Base-by-base conservation (phyloP, 2,888 invertebrate genomes). In the Dynastes tityus region DNA sequence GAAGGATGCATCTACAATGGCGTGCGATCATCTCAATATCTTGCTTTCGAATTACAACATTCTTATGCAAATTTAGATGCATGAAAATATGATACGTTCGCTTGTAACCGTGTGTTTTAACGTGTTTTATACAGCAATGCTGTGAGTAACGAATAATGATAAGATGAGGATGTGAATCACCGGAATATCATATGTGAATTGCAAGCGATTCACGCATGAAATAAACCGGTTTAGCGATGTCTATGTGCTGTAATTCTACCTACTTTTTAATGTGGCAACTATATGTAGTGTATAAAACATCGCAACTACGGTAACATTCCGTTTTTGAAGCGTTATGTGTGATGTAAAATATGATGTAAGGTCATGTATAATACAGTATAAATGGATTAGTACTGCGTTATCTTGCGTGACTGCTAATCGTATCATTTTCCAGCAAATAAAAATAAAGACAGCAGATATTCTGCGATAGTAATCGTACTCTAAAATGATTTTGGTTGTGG, bases 21-120 rank as follows among this genome's bases (percentile, higher is more conserved):
- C 65, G 76, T 76, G 76, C 68, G 55, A 77, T 61, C 27, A 74
- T 40, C 45, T 40, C 61, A 68, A 68, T 63, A 74, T 61, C n/a
- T 49, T 27, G 61, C 61, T 45, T 71, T 70, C 22, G 32, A 65
- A 51, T 53, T 37, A 73, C 29, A 51, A 55, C 9, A 32, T 16
- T 71, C 29, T 74, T 61, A 61, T 74, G 73, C 73, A 74, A 63
- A 61, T 32, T 27, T 61, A 71, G 61, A 74, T 61, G 73, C 73
- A 74, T 74, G 73, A 74, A 61, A 74, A 74, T 45, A 74, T 74
- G 73, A 74, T 74, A 74, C 73, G 73, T 74, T 74, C 61, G 45
- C 61, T 27, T 9, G 1, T 45, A 45, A 51, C 1, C 32, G 13
- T 55, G 45, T 45, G 11, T 8, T 45, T 1, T 32, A 5, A 32